Evolutionary conservation across 2,888 invertebrate species (phyloP).

Genomic region (Axea sp.): DNA sequence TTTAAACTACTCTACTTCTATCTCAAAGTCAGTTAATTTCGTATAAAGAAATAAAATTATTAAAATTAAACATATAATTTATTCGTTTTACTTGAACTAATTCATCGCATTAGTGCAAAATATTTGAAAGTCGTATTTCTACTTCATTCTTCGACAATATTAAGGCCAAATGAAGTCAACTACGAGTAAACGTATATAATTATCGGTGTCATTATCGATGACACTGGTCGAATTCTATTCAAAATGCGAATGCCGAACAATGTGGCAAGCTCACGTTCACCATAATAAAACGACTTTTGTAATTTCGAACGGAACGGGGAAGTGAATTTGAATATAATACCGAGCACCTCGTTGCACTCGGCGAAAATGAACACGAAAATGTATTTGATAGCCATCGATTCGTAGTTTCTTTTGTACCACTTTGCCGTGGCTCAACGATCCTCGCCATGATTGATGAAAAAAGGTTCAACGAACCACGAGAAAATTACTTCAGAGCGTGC

Average conservation of each 20-base stretch:
- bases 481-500: conserved; percentile 1
- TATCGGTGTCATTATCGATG: conserved; percentile 41
- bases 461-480: conserved; percentile 13
- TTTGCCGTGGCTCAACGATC: not conserved
- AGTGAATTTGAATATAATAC: conserved; percentile 51
- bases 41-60: too few relatives aligned
- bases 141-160: too few relatives aligned
- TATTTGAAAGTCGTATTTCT: too few relatives aligned
- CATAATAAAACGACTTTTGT: conserved; percentile 23
- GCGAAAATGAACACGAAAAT: conserved; percentile 28
- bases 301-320: conserved; percentile 18
- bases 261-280: conserved; percentile 13
- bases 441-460: conserved; percentile 4
- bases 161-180: conserved; percentile 12
- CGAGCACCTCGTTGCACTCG: conserved; percentile 16
- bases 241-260: conserved; percentile 29
- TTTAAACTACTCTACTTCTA: too few relatives aligned
- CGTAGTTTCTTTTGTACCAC: not conserved
- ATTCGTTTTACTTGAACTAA: too few relatives aligned
- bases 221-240: conserved; percentile 34
- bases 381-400: conserved; percentile 25
- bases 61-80: too few relatives aligned
- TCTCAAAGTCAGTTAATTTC: too few relatives aligned
- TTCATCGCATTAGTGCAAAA: too few relatives aligned
- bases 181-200: conserved; percentile 18